Percentiles rank a stretch among this genome's conserved stretches.
These are phyloP conservation scores for Synanthedon tipuliformis DNA, from an alignment of 2,888 invertebrate genomes.

Conservation along the genomic window DNA sequence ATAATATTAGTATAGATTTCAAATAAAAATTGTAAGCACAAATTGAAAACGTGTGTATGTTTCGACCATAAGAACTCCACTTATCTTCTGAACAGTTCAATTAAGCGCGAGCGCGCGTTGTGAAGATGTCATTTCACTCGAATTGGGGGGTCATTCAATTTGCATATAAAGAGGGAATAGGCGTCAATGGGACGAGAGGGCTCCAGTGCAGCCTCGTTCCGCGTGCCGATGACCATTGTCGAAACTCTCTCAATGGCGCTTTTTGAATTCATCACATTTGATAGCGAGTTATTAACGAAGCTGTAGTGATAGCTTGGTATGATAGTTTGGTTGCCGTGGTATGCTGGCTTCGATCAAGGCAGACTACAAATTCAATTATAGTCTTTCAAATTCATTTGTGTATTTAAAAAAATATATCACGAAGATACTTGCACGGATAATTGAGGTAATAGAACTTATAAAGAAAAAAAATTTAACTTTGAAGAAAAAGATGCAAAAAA, in stretches of 20 bases:
- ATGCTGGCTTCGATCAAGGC: too few species aligned
- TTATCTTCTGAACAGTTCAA: neutral
- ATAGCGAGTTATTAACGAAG: neutral
- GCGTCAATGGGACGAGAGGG: conserved; percentile 39
- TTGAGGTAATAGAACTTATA: too few species aligned
- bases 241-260: conserved; percentile 1
- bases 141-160: conserved; percentile 57
- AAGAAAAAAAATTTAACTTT: too few species aligned
- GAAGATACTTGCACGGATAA: too few species aligned
- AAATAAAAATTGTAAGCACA: neutral
- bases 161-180: conserved; percentile 50
- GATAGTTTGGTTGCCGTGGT: too few species aligned
- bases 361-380: too few species aligned
- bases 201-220: conserved; percentile 3
- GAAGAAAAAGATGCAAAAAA: too few species aligned
- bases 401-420: too few species aligned
- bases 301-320: neutral
- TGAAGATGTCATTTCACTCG: conserved; percentile 40
- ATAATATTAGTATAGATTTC: too few species aligned
- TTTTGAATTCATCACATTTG: neutral
- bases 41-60: neutral
- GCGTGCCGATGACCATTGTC: conserved; percentile 9
- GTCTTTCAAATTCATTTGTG: too few species aligned
- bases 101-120: conserved; percentile 7
- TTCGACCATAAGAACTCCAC: neutral